Evolutionary conservation across 1,140 invertebrate genomes (phyloP).

Genomic region (Belonocnema kinseyi): DNA sequence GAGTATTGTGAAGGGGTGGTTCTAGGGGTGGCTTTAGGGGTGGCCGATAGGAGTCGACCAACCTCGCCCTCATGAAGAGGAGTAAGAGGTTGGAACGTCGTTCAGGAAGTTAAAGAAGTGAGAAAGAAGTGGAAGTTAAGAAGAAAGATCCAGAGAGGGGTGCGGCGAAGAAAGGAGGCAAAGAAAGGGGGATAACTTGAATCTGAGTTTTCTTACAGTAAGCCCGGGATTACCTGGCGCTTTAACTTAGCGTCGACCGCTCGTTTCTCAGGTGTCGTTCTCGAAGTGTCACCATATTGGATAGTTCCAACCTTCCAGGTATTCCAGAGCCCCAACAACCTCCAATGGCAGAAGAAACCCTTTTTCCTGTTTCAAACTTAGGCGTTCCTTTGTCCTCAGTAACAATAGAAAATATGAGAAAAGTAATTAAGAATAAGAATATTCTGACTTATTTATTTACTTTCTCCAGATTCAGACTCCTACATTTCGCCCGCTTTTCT

Average conservation of each 20-base stretch:
- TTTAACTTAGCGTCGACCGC: constrained; percentile 62
- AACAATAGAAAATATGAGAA: neutral
- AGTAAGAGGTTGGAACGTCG: constrained; percentile 3
- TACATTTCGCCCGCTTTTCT: too few species aligned
- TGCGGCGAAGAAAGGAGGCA: constrained; percentile 15
- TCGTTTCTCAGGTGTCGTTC: constrained; percentile 68
- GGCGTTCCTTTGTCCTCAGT: neutral
- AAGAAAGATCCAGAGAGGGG: constrained; percentile 10
- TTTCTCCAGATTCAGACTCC: too few species aligned
- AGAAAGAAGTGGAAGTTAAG: constrained; percentile 18
- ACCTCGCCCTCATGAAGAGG: constrained; percentile 13
- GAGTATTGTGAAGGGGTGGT: constrained; percentile 43
- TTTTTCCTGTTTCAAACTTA: neutral
- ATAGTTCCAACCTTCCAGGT: constrained; percentile 53
- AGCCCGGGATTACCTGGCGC: constrained; percentile 65
- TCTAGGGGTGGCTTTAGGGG: constrained; percentile 11
- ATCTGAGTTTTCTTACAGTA: constrained; percentile 67
- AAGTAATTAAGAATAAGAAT: too few species aligned
- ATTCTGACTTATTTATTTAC: too few species aligned
- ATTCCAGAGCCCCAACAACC: neutral
- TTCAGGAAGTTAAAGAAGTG: neutral
- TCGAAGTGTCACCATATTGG: constrained; percentile 66
- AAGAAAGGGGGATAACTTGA: constrained; percentile 62
- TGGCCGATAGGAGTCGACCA: constrained; percentile 15
- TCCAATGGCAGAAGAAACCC: neutral